Conservation (phyloP, 2,113 vertebrate species). For the Pygoscelis antarcticus region DNA sequence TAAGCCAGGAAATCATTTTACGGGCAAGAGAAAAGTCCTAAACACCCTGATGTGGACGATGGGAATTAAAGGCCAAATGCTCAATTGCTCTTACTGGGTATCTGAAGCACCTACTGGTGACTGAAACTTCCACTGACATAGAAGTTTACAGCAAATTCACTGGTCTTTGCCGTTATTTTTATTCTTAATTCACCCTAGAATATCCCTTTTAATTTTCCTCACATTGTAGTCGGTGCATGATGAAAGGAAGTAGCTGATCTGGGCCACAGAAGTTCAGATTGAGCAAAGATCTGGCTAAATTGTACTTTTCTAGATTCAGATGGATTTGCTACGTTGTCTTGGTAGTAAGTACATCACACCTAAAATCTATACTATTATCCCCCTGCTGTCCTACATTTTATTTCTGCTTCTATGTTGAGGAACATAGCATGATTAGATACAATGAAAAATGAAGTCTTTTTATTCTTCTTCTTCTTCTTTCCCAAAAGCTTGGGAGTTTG, state of each 20-base stretch:
- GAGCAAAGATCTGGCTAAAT: background rate
- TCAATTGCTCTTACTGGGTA: background rate
- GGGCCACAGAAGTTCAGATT: background rate
- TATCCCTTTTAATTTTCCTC: background rate
- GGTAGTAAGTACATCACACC: background rate
- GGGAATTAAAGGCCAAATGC: slow-evolving; percentile 10
- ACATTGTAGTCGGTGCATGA: background rate
- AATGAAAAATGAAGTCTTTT: background rate
- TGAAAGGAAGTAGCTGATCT: background rate
- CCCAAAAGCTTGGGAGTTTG: background rate
- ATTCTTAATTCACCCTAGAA: background rate
- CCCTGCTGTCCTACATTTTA: background rate
- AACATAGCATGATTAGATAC: background rate
- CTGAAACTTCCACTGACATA: background rate
- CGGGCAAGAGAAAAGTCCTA: background rate
- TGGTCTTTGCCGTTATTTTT: background rate
- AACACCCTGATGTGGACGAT: background rate
- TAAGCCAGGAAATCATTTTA: slow-evolving; percentile 36
- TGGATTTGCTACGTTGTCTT: background rate
- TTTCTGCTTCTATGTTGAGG: background rate
- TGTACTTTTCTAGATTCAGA: background rate
- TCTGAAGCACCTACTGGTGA: background rate
- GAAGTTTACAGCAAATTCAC: background rate
- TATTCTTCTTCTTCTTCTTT: background rate
- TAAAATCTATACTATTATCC: background rate